phyloP scores from a whole-genome alignment of 1,140 invertebrate genomes.

The Muscidifurax raptorellus region DNA sequence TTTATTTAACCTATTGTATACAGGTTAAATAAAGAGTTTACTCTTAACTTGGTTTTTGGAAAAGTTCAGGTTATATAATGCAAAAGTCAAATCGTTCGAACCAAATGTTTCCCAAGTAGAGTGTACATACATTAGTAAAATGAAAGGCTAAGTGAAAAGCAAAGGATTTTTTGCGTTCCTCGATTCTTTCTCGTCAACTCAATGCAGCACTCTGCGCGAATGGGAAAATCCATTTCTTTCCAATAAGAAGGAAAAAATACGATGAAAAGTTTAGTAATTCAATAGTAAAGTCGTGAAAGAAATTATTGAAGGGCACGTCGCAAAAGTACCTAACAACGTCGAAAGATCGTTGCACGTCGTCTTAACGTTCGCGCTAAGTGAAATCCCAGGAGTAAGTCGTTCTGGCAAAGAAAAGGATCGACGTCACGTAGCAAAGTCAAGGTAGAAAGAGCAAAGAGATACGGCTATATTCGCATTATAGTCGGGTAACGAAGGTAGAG shows the following conservation, averaged over 20 bases:
- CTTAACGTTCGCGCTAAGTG: conserved; percentile 57
- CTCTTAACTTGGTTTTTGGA: too few species aligned
- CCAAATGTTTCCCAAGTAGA: too few species aligned
- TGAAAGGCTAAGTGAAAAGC: neutral
- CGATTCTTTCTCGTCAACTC: neutral
- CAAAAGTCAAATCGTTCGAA: too few species aligned
- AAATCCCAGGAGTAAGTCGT: conserved; percentile 52
- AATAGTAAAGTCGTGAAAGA: conserved; percentile 4
- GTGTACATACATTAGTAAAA: neutral
- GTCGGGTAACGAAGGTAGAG: neutral
- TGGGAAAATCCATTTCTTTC: neutral
- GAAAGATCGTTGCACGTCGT: conserved; percentile 49
- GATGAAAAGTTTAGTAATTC: conserved; percentile 15
- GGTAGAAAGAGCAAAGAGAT: conserved; percentile 26
- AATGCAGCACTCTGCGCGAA: neutral
- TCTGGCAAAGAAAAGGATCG: conserved; percentile 49
- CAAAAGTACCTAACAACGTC: conserved; percentile 20
- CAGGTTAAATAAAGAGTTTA: too few species aligned
- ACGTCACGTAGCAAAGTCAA: conserved; percentile 54
- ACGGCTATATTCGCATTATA: conserved; percentile 42
- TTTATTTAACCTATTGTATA: too few species aligned
- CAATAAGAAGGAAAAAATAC: neutral
- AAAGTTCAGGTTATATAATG: too few species aligned
- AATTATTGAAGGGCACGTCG: conserved; percentile 30
- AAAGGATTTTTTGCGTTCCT: neutral